Base-by-base conservation (phyloP, 2,888 invertebrate species). In the Crocallis elinguaria region DNA sequence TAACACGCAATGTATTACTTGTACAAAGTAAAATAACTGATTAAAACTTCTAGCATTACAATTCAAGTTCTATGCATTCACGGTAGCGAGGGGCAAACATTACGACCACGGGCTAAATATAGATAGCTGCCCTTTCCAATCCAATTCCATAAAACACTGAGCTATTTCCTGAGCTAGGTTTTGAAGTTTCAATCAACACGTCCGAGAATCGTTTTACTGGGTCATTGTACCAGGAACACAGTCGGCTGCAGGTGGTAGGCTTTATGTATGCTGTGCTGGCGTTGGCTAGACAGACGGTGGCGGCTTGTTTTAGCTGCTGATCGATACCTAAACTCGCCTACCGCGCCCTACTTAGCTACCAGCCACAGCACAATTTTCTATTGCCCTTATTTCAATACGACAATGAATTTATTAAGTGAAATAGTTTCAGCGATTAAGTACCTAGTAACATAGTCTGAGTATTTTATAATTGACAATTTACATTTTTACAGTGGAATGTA, bases 261-360 rank as follows among this genome's bases (percentile, higher is more conserved):
- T 75, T 66, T 78, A 72, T 74, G 69, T 77, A 74, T 75, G 71
- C 70, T 72, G 70, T 73, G 77, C 74, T 82, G 79, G 73, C 78
- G 67, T 65, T 68, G 72, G 77, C 81, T 75, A 87, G 86, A 82
- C 85, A 82, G 82, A 68, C 83, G 76, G 68, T 67, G 77, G 72
- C 75, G 75, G 80, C 78, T 85, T 80, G 84, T 86, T 89, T 86
- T 86, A 88, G 82, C 77, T 62, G 49, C 83, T 88, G 86, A 88
- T 90, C 90, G 85, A 90, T 90, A 90, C 77, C 21, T 39, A n/a
- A n/a, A 49, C 35, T 42, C 19, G 12, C 16, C 12, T 29, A 49
- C 44, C 51, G 41, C 23, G 46, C 30, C 42, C 46, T 46, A 52
- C 82, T 88, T 89, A 69, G 68, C 71, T 74, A 66, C 70, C 78